Evolutionary conservation across 2,888 invertebrate species (phyloP), one percentile per base, ranked within the genome.

Genomic region (Poecilobothrus nobilitatus): DNA sequence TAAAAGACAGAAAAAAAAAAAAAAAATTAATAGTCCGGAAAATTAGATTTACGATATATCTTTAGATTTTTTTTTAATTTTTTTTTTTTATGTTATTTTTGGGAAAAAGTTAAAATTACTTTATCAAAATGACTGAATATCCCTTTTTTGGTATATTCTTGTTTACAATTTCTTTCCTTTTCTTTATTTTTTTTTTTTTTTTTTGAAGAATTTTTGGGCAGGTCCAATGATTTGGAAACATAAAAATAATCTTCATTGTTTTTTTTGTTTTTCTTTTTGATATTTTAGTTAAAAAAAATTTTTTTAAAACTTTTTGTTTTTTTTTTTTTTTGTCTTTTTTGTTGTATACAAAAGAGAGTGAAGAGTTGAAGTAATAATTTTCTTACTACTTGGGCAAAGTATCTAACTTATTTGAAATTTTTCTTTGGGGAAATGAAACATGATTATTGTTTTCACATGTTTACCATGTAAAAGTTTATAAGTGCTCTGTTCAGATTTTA

Each of bases 21-120:
- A 53, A 18, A n/a, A 53, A 53, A 53, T 53, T 53, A 53, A 53
- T 53, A 53, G 53, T 53, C 53, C 53, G 53, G 53, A 53, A 53
- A 53, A 53, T 53, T 53, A 53, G n/a, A 53, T 53, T 53, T 53
- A 53, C 53, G 53, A 53, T 53, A 53, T 53, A 53, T 53, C 53
- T 53, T 53, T 15, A 6, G 53, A 15, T 18, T 3, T 12, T 18
- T 53, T n/a, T n/a, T n/a, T n/a, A n/a, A n/a, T n/a, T n/a, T 53
- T 53, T 53, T 53, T 53, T 53, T 53, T 15, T 9, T n/a, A 1
- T 53, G 5, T n/a, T n/a, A 53, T 2, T 53, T 53, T 53, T 18
- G n/a, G 44, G 8, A 44, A 53, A 53, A 53, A 53, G 53, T 53
- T 53, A 53, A 53, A 53, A 53, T 53, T 53, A 53, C 53, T 53